These are phyloP conservation scores for Limnothrissa miodon DNA, from an alignment of 2,113 vertebrate species.

Conservation along the genomic window DNA sequence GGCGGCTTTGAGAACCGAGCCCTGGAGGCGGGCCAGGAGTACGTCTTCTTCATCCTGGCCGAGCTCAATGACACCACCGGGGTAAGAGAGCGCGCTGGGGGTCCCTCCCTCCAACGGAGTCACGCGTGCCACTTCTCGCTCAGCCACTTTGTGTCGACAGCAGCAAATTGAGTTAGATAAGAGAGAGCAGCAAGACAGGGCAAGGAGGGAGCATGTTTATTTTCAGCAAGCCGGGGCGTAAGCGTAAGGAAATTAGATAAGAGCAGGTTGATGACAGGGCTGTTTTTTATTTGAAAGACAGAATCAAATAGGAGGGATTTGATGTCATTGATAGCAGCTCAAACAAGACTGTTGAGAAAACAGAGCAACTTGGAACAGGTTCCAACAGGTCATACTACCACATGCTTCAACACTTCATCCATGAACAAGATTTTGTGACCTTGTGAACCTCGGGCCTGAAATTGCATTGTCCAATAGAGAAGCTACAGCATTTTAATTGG, in stretches of 20 bases:
- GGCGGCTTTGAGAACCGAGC: constrained; percentile 91
- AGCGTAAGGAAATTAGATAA: too few species aligned
- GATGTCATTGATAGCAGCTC: background rate
- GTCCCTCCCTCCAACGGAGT: background rate
- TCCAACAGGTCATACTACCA: too few species aligned
- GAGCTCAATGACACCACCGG: constrained; percentile 86
- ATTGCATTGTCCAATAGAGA: too few species aligned
- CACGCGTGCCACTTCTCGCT: background rate
- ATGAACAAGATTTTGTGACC: too few species aligned
- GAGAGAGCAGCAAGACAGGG: background rate
- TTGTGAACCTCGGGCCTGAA: too few species aligned
- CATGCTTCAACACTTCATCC: too few species aligned
- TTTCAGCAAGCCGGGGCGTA: too few species aligned
- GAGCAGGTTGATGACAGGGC: too few species aligned
- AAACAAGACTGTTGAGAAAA: background rate
- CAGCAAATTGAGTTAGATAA: background rate
- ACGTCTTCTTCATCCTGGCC: constrained; percentile 91
- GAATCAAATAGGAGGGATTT: background rate
- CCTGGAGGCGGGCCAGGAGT: constrained; percentile 88
- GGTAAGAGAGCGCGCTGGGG: constrained; percentile 69
- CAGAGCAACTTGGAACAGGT: background rate
- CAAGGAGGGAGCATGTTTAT: too few species aligned
- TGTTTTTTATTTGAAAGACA: background rate
- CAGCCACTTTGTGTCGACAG: background rate
- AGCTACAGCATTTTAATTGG: too few species aligned